Base-by-base conservation (phyloP, 2,888 invertebrate genomes). In the Pedicia rivosa region DNA sequence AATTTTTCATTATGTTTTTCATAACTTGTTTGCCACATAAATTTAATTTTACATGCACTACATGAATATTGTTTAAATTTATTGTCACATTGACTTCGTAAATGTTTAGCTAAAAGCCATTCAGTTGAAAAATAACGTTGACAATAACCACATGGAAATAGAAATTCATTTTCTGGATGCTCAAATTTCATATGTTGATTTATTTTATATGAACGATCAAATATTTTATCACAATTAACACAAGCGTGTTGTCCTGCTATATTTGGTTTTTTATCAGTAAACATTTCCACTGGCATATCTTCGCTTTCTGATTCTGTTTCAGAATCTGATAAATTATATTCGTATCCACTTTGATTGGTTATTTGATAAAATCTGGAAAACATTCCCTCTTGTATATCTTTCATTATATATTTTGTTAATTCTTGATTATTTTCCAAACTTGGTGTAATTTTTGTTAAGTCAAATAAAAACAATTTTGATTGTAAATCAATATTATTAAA, bases 81-180 rank as follows among this genome's bases (percentile, higher is more conserved):
- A 35, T 35, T 35, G n/a, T 47, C 46, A 36, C 60, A 63, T 39
- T 59, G 59, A 43, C 60, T 47, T 52, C 61, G 49, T 57, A 66
- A 29, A 59, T 72, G 72, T 8, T 68, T 65, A 1, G 59, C 57
- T 3, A 72, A 61, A 12, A 68, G 57, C 40, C 64, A 65, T 33
- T 63, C 52, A 2, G 66, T 63, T 0, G 67, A 66, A 42, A 68
- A 69, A 30, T 64, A 54, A 56, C 66, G 68, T 15, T 59, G 54
- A 47, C 72, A 72, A 15, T 63, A 55, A 20, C 60, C 60, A 45
- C 72, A 72, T 22, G 65, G 59, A 24, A 62, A 52, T 0, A 65
- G 66, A 6, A 65, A 52, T 42, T 67, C 64, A 2, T 68, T 67
- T 37, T 69, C 51, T 13, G 46, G 48, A 39, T 59, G 59, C 20